Evolutionary conservation across 2,797 vertebrate species (phyloP).

Genomic region (Antrozous pallidus): DNA sequence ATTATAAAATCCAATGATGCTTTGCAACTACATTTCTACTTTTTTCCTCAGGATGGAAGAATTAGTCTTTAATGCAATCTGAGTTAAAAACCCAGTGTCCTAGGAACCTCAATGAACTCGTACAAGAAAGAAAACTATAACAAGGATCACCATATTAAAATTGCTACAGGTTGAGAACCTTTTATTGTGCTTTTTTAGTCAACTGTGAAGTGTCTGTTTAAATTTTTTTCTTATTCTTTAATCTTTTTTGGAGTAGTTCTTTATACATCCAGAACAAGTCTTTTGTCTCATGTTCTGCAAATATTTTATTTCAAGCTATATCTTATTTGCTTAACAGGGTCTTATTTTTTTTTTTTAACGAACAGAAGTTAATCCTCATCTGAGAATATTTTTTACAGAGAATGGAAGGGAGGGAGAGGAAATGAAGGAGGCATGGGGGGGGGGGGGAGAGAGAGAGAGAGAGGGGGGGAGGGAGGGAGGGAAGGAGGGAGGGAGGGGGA

Average conservation of each 20-base stretch:
- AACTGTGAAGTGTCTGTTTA: not conserved
- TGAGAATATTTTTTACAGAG: no score
- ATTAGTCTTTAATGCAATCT: not conserved
- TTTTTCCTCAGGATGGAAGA: not conserved
- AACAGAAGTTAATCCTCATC: not conserved
- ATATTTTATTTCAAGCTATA: not conserved
- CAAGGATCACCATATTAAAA: not conserved
- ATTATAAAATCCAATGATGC: not conserved
- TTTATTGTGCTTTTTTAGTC: not conserved
- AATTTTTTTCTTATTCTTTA: not conserved
- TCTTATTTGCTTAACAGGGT: not conserved
- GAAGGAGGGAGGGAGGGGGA: no score
- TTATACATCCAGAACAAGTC: not conserved
- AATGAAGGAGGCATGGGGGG: no score
- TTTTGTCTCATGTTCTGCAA: not conserved
- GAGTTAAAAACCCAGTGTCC: not conserved
- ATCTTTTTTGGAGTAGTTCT: not conserved
- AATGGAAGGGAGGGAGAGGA: no score
- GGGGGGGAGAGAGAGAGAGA: no score
- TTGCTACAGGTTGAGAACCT: not conserved
- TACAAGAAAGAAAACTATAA: not conserved
- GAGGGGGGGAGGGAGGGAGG: no score
- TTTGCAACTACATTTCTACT: not conserved
- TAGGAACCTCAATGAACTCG: not conserved
- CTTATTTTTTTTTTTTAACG: not conserved